A percentile compares a stretch with the other conserved stretches of the same genome.
Evolutionary conservation across 2,797 vertebrate species (phyloP).

Genomic region (Sylvilagus floridanus): DNA sequence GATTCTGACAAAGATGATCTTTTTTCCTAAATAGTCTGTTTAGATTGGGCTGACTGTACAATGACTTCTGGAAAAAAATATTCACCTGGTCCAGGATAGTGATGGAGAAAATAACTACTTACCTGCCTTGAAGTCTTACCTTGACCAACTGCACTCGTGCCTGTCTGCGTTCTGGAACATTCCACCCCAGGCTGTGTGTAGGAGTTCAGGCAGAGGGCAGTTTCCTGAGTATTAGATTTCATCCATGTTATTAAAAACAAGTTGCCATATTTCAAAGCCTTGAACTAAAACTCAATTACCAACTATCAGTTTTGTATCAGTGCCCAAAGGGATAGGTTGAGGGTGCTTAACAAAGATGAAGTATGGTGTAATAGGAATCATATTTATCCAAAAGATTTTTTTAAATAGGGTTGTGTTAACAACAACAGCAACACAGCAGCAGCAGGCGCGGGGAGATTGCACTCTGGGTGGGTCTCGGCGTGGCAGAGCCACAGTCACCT

Average conservation of each 20-base stretch:
- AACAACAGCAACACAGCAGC: not conserved
- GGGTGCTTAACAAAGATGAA: conserved; percentile 86
- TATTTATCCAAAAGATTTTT: conserved; percentile 84
- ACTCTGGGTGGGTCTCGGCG: conserved; percentile 47
- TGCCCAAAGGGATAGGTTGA: conserved; percentile 85
- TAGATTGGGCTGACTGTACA: conserved; percentile 81
- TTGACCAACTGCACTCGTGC: conserved; percentile 28
- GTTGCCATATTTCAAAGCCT: conserved; percentile 85
- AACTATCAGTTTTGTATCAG: conserved; percentile 80
- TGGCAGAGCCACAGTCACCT: conserved; percentile 45
- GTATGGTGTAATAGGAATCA: conserved; percentile 84
- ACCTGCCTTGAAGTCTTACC: conserved; percentile 75
- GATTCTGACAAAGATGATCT: conserved; percentile 80
- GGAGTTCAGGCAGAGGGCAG: conserved; percentile 72
- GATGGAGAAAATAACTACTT: conserved; percentile 78
- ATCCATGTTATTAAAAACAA: conserved; percentile 82
- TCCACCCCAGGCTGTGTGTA: conserved; percentile 74
- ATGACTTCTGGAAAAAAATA: conserved; percentile 78
- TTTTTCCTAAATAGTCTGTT: conserved; percentile 80
- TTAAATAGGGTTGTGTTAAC: conserved; percentile 85
- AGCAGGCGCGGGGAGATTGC: not conserved
- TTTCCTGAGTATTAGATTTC: conserved; percentile 83
- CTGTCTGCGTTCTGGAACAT: conserved; percentile 77
- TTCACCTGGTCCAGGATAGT: conserved; percentile 81
- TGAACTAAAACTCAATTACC: conserved; percentile 84